These are phyloP conservation scores for Orchestes rusci DNA, from an alignment of 2,888 invertebrate genomes.

Conservation along the genomic window DNA sequence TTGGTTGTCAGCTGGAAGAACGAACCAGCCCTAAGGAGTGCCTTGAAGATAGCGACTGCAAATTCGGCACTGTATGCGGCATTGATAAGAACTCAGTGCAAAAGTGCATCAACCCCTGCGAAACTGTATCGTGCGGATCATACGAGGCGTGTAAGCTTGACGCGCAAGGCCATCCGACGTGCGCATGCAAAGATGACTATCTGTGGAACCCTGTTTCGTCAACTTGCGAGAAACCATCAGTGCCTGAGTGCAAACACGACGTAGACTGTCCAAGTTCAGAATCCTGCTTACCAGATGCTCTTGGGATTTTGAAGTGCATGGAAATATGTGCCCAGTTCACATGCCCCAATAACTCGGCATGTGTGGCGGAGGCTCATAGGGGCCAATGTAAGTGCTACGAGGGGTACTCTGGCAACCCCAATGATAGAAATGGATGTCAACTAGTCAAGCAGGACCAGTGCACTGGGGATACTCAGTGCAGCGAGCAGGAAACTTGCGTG, in stretches of 20 bases:
- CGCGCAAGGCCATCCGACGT: constrained; percentile 60
- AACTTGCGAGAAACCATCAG: constrained; percentile 76
- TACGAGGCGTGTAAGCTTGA: constrained; percentile 74
- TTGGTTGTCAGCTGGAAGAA: constrained; percentile 71
- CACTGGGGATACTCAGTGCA: constrained; percentile 70
- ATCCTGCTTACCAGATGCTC: constrained; percentile 74
- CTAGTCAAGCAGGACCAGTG: constrained; percentile 68
- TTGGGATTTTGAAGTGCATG: constrained; percentile 78
- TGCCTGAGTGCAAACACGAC: constrained; percentile 71
- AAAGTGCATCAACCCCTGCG: constrained; percentile 72
- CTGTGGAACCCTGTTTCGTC: constrained; percentile 80
- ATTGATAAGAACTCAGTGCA: constrained; percentile 54
- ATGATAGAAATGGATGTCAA: constrained; percentile 81
- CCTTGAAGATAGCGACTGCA: constrained; percentile 63
- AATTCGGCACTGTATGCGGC: constrained; percentile 62
- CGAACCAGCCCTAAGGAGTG: constrained; percentile 56
- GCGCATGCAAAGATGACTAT: constrained; percentile 71
- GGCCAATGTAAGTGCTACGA: constrained; percentile 77
- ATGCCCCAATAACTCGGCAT: constrained; percentile 77
- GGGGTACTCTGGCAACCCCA: constrained; percentile 84
- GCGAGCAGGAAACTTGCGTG: constrained; percentile 74
- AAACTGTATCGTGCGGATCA: constrained; percentile 71
- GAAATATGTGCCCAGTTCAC: constrained; percentile 73
- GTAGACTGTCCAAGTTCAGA: constrained; percentile 62
- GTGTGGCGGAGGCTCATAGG: constrained; percentile 63